A percentile compares a stretch with the other conserved stretches of the same genome.
Conservation (phyloP, 2,797 vertebrate species). For the Melanotaenia boesemani region DNA sequence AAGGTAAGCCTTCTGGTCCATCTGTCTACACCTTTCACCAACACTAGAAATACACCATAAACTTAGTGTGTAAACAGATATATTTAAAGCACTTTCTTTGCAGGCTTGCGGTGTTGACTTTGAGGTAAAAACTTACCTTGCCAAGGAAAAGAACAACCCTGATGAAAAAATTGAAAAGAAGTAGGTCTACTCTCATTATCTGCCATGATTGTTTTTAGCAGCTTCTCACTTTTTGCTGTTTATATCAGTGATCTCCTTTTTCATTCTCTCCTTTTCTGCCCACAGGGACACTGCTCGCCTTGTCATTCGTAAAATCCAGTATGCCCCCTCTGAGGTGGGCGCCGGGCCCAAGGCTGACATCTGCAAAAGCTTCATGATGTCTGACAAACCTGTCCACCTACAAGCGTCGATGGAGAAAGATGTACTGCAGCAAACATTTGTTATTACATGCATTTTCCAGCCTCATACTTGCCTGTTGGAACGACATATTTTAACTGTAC, state of each 20-base stretch:
- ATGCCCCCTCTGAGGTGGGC: constrained; percentile 78
- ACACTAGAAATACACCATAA: not conserved
- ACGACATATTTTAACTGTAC: not conserved
- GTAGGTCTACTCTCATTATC: constrained; percentile 65
- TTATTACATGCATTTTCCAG: not conserved
- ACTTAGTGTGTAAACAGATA: not conserved
- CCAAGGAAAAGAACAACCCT: constrained; percentile 78
- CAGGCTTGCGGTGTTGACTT: constrained; percentile 92
- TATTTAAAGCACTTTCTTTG: constrained; percentile 10
- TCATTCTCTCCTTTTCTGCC: not conserved
- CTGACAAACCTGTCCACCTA: constrained; percentile 90
- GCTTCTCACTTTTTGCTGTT: not conserved
- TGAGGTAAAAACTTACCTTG: constrained; percentile 90
- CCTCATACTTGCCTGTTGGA: not conserved
- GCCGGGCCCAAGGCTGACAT: constrained; percentile 84
- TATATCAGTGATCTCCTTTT: not conserved
- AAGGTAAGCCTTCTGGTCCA: constrained; percentile 81
- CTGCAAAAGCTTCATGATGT: constrained; percentile 92
- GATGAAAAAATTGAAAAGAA: constrained; percentile 91
- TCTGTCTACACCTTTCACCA: not conserved
- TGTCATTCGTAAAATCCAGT: constrained; percentile 92
- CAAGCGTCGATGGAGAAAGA: constrained; percentile 89
- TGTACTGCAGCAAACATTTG: constrained; percentile 69
- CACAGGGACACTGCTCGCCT: constrained; percentile 89
- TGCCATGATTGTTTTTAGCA: not conserved